Conservation (phyloP, 2,113 vertebrate species). For the Manacus vitellinus region DNA sequence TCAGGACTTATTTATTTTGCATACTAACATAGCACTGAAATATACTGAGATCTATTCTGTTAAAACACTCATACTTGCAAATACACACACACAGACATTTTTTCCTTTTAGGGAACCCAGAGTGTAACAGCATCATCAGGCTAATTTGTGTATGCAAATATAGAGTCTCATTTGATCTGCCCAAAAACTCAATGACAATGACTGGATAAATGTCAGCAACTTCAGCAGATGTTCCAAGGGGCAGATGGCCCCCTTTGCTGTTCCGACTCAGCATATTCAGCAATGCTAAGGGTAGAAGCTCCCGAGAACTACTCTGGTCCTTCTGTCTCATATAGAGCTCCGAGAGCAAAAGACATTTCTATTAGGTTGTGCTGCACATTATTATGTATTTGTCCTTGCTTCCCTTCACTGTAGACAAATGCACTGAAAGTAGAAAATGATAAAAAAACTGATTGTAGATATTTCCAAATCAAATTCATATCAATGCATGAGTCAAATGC, state of each 20-base stretch:
- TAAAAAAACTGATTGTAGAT: not conserved
- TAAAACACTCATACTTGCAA: not conserved
- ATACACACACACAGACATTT: not conserved
- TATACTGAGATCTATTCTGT: not conserved
- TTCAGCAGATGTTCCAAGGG: fast-evolving
- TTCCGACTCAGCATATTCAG: not conserved
- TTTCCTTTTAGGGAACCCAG: not conserved
- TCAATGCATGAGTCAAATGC: not conserved
- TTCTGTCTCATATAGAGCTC: not conserved
- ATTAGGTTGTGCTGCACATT: not conserved
- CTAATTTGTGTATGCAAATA: not conserved
- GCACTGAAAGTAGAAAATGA: not conserved
- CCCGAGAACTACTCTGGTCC: not conserved
- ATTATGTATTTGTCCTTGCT: not conserved
- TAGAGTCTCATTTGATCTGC: not conserved
- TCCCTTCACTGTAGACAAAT: not conserved
- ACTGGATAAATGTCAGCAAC: not conserved
- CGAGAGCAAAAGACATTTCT: not conserved
- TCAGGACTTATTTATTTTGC: not conserved
- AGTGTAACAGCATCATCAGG: not conserved
- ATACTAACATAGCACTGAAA: not conserved
- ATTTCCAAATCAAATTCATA: not conserved
- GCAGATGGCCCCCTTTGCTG: not conserved
- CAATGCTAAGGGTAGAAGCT: not conserved
- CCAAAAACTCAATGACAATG: not conserved